phyloP scores from a whole-genome alignment of 1,140 invertebrate species.

The Drosophila cardini region DNA sequence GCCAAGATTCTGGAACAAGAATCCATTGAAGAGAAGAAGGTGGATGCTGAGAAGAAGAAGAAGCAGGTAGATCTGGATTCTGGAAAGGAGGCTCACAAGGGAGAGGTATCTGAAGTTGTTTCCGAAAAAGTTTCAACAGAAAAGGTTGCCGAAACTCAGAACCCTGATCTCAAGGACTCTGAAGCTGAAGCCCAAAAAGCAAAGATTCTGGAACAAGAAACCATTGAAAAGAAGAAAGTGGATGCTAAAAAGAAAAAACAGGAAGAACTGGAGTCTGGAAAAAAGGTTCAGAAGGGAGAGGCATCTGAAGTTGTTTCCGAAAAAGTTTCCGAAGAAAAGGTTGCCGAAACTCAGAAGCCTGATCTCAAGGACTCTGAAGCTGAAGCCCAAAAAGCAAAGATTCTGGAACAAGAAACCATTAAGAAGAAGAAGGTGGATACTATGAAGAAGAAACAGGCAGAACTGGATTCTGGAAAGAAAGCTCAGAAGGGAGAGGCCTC shows the following conservation, averaged over 20 bases:
- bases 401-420: slow-evolving; percentile 21
- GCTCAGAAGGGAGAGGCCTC: slow-evolving; percentile 16
- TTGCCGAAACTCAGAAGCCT: not conserved
- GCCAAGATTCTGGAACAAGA: slow-evolving; percentile 41
- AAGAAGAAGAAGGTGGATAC: slow-evolving; percentile 9
- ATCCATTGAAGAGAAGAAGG: slow-evolving; percentile 36
- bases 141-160: slow-evolving; percentile 1
- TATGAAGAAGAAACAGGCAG: slow-evolving; percentile 33
- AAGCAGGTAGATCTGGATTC: slow-evolving; percentile 28
- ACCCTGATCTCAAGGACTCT: slow-evolving; percentile 2
- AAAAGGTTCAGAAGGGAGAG: slow-evolving; percentile 42
- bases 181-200: slow-evolving; percentile 10
- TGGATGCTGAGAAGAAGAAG: slow-evolving; percentile 41
- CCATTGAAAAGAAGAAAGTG: slow-evolving; percentile 10
- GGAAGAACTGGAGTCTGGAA: slow-evolving; percentile 9
- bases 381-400: not conserved
- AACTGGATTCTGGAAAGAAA: slow-evolving; percentile 37
- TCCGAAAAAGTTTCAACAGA: slow-evolving; percentile 16
- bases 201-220: slow-evolving; percentile 17
- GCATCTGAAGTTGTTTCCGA: slow-evolving; percentile 30
- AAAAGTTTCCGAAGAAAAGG: slow-evolving; percentile 24
- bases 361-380: not conserved
- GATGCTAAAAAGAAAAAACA: slow-evolving; percentile 28
- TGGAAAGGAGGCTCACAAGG: slow-evolving; percentile 5
- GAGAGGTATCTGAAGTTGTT: slow-evolving; percentile 23